A percentile compares a stretch with the other conserved stretches of the same genome.
These are phyloP conservation scores for Amorpha juglandis DNA, from an alignment of 2,888 invertebrate species.

Conservation along the genomic window DNA sequence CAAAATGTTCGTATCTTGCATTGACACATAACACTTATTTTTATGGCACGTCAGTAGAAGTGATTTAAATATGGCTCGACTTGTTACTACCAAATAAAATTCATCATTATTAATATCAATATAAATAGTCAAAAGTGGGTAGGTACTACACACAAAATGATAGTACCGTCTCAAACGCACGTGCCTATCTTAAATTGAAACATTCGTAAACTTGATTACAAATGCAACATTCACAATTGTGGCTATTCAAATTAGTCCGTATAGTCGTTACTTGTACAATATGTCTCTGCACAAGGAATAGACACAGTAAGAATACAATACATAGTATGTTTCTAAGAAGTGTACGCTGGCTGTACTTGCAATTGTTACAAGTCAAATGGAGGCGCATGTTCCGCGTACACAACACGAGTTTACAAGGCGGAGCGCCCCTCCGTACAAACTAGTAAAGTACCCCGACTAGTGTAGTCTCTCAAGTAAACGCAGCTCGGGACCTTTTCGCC, in stretches of 20 bases:
- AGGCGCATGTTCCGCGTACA: slow-evolving; percentile 50
- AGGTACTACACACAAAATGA: too few species aligned
- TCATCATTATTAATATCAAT: too few species aligned
- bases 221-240: neutral
- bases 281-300: neutral
- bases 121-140: too few species aligned
- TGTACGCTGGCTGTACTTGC: neutral
- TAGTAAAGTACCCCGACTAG: slow-evolving; percentile 53
- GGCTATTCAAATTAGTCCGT: neutral
- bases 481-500: slow-evolving; percentile 59
- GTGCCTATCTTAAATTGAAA: too few species aligned
- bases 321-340: neutral
- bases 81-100: neutral
- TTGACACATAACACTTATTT: neutral
- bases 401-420: slow-evolving; percentile 59
- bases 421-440: slow-evolving; percentile 42
- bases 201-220: neutral
- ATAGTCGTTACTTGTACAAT: neutral
- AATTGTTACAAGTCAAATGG: slow-evolving; percentile 34
- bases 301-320: neutral
- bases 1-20: neutral
- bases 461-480: slow-evolving; percentile 55
- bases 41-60: too few species aligned
- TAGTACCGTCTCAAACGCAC: too few species aligned
- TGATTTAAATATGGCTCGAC: too few species aligned